A percentile compares a stretch with the other conserved stretches of the same genome.
Conservation (phyloP, 2,797 vertebrate genomes). For the Eleutherodactylus coqui region DNA sequence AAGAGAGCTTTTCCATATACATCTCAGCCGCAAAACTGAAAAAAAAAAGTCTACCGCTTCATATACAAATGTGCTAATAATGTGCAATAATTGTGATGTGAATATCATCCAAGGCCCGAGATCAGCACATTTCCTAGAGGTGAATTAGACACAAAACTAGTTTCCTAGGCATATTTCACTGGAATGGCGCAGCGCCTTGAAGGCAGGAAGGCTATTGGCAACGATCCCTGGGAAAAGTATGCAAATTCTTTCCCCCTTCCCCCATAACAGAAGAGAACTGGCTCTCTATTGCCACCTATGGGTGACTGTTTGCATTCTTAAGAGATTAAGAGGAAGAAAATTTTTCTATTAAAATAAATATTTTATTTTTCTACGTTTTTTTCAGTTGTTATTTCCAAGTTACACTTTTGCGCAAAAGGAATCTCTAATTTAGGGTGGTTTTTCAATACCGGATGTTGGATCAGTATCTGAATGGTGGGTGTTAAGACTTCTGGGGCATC, state of each 20-base stretch:
- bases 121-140: constrained; percentile 27
- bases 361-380: too few relatives aligned
- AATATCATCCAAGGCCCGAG: neutral
- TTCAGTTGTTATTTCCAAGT: too few relatives aligned
- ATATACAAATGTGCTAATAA: constrained; percentile 34
- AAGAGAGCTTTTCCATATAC: constrained; percentile 43
- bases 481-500: too few relatives aligned
- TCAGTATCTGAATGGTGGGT: too few relatives aligned
- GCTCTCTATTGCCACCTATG: neutral
- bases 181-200: neutral
- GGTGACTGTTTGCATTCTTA: neutral
- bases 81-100: constrained; percentile 38
- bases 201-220: neutral
- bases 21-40: constrained; percentile 31
- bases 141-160: neutral
- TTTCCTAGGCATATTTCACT: neutral
- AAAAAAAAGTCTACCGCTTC: neutral
- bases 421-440: too few relatives aligned
- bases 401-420: too few relatives aligned
- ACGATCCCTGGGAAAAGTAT: neutral
- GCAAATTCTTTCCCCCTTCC: neutral
- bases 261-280: neutral
- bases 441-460: too few relatives aligned
- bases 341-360: neutral
- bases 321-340: neutral